Conservation (phyloP, 2,113 vertebrate genomes). For the Sigmodon hispidus region DNA sequence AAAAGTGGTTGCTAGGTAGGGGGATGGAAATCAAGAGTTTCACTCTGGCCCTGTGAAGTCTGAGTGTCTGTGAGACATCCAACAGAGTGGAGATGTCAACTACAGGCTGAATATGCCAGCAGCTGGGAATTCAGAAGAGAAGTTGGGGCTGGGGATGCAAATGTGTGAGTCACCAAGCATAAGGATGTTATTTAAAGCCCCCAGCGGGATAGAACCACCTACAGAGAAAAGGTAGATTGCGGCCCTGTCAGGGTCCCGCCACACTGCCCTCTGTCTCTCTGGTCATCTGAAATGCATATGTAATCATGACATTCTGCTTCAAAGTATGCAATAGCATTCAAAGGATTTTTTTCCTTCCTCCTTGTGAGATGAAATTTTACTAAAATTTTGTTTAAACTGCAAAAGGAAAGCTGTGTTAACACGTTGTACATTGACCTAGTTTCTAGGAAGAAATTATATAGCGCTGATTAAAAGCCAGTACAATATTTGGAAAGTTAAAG, state of each 20-base stretch:
- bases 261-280: neutral
- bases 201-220: neutral
- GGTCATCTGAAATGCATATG: neutral
- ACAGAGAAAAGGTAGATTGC: neutral
- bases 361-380: slow-evolving; percentile 65
- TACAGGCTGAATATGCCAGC: slow-evolving; percentile 12
- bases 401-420: slow-evolving; percentile 72
- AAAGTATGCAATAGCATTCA: slow-evolving; percentile 38
- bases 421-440: slow-evolving; percentile 73
- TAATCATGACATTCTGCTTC: neutral
- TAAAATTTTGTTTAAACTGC: slow-evolving; percentile 71
- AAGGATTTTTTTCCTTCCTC: neutral
- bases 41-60: neutral
- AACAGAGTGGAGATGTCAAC: neutral
- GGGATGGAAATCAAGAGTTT: neutral
- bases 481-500: slow-evolving; percentile 76
- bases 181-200: slow-evolving; percentile 60
- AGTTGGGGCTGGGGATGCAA: neutral
- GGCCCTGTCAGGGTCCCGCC: neutral
- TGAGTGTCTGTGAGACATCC: neutral
- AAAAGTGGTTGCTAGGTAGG: neutral
- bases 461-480: slow-evolving; percentile 74
- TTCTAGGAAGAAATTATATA: slow-evolving; percentile 77
- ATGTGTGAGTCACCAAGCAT: slow-evolving; percentile 49
- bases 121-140: neutral